Evolutionary conservation across 2,888 invertebrate species (phyloP).

Genomic region (Drosophila multiciliata): DNA sequence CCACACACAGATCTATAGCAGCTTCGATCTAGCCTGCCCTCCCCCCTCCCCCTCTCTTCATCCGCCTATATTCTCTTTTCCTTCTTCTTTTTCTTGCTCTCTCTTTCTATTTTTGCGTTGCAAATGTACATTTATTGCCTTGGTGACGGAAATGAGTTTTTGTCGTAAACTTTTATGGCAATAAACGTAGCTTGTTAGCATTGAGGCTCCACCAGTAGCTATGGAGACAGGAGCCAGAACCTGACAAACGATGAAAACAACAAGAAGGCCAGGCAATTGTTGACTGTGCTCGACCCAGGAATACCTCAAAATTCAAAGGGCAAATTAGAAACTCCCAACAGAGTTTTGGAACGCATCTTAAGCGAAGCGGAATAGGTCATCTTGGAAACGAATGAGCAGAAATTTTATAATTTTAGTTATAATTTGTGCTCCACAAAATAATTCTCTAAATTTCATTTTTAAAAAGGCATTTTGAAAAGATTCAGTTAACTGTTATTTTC

Average conservation of each 20-base stretch:
- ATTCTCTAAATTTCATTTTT: no score
- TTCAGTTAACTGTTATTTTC: no score
- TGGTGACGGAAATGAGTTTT: constrained; percentile 79
- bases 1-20: constrained; percentile 31
- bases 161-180: constrained; percentile 80
- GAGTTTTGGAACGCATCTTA: no score
- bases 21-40: constrained; percentile 40
- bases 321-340: background rate
- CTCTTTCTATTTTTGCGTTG: constrained; percentile 30
- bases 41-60: no score
- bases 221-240: constrained; percentile 31
- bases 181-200: constrained; percentile 69
- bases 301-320: background rate
- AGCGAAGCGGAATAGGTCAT: background rate
- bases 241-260: constrained; percentile 25
- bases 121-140: constrained; percentile 70
- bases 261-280: background rate
- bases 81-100: background rate
- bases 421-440: background rate
- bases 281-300: background rate
- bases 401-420: background rate
- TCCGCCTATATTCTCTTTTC: no score
- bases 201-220: constrained; percentile 28
- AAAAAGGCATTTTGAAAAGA: no score
- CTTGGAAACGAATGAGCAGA: background rate